phyloP scores from a whole-genome alignment of 1,140 invertebrate genomes.

The Notospermus geniculatus region DNA sequence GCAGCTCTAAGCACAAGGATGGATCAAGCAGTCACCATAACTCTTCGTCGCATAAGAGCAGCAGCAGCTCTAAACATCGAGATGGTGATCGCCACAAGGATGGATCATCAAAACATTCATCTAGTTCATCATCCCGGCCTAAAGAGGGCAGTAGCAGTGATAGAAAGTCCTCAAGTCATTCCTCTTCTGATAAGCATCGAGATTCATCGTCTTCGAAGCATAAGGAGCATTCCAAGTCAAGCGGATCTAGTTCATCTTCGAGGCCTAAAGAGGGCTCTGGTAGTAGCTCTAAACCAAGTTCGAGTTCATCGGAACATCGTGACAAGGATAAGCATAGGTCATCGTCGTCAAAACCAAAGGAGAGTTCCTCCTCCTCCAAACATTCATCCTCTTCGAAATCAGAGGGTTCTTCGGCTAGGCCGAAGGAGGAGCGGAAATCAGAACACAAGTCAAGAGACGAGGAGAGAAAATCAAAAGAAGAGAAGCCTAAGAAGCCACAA shows the following conservation, averaged over 20 bases:
- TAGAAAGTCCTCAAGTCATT: too few relatives aligned
- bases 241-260: too few relatives aligned
- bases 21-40: slow-evolving; percentile 56
- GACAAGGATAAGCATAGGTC: slow-evolving; percentile 32
- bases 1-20: slow-evolving; percentile 56
- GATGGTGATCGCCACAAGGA: slow-evolving; percentile 29
- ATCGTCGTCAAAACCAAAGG: slow-evolving; percentile 25
- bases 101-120: too few relatives aligned
- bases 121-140: too few relatives aligned
- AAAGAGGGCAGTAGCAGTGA: too few relatives aligned
- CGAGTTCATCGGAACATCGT: slow-evolving; percentile 38
- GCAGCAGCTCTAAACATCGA: slow-evolving; percentile 34
- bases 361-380: slow-evolving; percentile 20
- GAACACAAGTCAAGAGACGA: slow-evolving; percentile 59
- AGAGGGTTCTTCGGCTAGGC: too few relatives aligned
- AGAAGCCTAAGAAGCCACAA: background rate
- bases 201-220: too few relatives aligned
- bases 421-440: slow-evolving; percentile 20
- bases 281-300: slow-evolving; percentile 57
- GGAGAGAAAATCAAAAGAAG: slow-evolving; percentile 15
- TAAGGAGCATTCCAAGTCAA: too few relatives aligned
- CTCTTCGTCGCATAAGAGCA: slow-evolving; percentile 58
- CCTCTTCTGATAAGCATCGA: too few relatives aligned
- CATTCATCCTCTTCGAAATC: too few relatives aligned
- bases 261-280: too few relatives aligned